These are phyloP conservation scores for Olivierus martensii DNA, from an alignment of 1,140 invertebrate species.

Conservation along the genomic window DNA sequence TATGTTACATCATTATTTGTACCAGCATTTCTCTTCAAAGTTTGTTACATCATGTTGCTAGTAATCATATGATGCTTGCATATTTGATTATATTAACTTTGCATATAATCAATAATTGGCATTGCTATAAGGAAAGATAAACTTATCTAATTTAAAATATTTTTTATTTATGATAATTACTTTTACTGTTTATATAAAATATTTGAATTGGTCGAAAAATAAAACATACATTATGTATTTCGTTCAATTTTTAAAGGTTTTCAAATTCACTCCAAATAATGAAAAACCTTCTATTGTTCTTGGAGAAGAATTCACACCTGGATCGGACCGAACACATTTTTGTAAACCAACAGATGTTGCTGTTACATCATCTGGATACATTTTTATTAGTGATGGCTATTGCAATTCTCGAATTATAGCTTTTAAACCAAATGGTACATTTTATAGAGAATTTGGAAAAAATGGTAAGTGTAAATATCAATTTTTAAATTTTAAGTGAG, in stretches of 20 bases:
- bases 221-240: no score
- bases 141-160: no score
- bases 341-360: slow-evolving; percentile 92
- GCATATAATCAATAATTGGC: no score
- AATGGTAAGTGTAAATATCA: slow-evolving; percentile 25
- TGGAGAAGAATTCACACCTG: slow-evolving; percentile 56
- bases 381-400: slow-evolving; percentile 90
- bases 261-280: slow-evolving; percentile 30
- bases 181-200: no score
- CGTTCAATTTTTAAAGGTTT: slow-evolving; percentile 31
- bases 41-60: no score
- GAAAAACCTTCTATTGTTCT: slow-evolving; percentile 26
- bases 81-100: no score
- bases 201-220: no score
- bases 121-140: no score
- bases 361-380: slow-evolving; percentile 53
- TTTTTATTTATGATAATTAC: no score
- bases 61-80: no score
- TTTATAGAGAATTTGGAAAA: slow-evolving; percentile 22
- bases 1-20: no score
- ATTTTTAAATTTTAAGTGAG: neutral
- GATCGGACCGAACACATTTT: slow-evolving; percentile 60
- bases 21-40: no score
- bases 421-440: slow-evolving; percentile 50
- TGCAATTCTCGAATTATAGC: slow-evolving; percentile 85